Conservation (phyloP, 2,113 vertebrate genomes). For the Plecotus auritus region DNA sequence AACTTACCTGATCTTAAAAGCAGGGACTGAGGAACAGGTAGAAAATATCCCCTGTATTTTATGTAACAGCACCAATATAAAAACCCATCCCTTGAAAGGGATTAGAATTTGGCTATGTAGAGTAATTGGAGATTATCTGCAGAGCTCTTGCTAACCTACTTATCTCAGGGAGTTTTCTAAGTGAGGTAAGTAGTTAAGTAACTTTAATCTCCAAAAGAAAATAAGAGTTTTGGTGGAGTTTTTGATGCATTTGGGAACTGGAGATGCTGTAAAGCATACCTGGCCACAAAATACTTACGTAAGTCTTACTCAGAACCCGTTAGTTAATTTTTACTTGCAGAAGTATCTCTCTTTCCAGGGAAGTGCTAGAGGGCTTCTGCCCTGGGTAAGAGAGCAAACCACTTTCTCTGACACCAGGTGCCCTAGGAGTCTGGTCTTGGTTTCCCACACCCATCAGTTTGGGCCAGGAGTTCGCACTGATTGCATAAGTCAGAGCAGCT, state of each 20-base stretch:
- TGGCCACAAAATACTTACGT: neutral
- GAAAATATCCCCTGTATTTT: neutral
- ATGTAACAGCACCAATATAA: neutral
- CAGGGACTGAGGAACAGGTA: neutral
- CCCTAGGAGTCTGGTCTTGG: neutral
- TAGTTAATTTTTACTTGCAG: neutral
- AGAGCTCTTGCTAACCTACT: neutral
- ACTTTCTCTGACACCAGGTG: neutral
- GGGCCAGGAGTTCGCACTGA: neutral
- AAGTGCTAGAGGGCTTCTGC: neutral
- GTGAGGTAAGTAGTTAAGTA: neutral
- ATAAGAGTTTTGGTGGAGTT: neutral
- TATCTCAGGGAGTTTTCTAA: neutral
- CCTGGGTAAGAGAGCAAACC: conserved; percentile 9
- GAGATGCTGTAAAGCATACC: neutral
- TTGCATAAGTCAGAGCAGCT: neutral
- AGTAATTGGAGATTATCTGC: neutral
- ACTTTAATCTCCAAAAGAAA: conserved; percentile 19
- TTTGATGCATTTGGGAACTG: neutral
- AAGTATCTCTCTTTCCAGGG: neutral
- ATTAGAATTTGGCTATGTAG: neutral
- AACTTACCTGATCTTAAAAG: neutral
- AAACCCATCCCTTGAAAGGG: neutral
- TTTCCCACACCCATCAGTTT: neutral
- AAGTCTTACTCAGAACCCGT: conserved; percentile 17